Evolutionary conservation across 2,113 vertebrate species (phyloP).

Genomic region (Thalassoma bifasciatum): DNA sequence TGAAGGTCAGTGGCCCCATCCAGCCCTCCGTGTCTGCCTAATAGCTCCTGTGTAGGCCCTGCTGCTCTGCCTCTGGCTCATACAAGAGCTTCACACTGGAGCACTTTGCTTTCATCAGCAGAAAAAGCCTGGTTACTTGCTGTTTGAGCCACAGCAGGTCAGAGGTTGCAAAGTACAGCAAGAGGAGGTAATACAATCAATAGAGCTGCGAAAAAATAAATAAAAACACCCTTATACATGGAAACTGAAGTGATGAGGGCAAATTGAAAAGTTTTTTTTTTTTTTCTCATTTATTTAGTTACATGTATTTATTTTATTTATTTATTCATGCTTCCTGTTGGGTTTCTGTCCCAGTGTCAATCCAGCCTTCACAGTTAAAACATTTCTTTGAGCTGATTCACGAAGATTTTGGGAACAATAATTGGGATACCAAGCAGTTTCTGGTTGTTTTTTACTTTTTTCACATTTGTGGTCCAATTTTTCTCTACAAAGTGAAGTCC

Average conservation of each 20-base stretch:
- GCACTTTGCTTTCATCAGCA: background rate
- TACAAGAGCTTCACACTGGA: background rate
- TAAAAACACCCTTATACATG: background rate
- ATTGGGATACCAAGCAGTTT: too few species aligned
- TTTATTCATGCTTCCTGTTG: background rate
- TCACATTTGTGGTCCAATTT: too few species aligned
- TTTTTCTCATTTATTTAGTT: background rate
- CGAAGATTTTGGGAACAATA: too few species aligned
- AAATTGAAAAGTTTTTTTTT: background rate
- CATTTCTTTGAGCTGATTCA: background rate
- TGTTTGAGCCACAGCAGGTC: background rate
- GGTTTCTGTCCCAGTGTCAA: background rate
- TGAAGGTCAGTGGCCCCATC: slow-evolving; percentile 45
- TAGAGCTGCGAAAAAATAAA: background rate
- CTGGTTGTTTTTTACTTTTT: too few species aligned
- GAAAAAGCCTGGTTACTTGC: background rate
- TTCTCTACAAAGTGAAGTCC: too few species aligned
- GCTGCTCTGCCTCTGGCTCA: slow-evolving; percentile 15
- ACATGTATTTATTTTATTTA: background rate
- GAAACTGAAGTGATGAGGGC: background rate
- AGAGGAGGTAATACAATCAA: background rate
- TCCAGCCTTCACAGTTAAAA: background rate
- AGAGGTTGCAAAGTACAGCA: slow-evolving; percentile 10
- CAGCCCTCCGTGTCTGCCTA: slow-evolving; percentile 8
- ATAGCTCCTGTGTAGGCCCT: slow-evolving; percentile 19